Evolutionary conservation across 2,113 vertebrate genomes (phyloP).

Genomic region (Pithys albifrons): DNA sequence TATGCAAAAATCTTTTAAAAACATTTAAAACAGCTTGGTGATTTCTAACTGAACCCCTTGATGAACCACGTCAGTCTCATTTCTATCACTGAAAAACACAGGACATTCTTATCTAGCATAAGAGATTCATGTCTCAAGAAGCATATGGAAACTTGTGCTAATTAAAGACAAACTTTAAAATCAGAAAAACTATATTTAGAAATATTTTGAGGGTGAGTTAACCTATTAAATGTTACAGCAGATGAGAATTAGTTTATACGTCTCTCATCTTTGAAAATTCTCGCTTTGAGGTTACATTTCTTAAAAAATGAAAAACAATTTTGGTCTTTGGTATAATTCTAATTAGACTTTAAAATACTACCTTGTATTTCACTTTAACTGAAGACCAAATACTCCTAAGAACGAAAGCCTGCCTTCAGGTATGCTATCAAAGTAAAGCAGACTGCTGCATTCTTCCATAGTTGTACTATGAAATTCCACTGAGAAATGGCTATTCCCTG

Average conservation of each 20-base stretch:
- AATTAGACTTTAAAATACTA: neutral
- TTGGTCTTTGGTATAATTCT: neutral
- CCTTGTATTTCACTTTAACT: neutral
- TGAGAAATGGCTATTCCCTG: constrained; percentile 4
- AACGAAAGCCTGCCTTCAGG: neutral
- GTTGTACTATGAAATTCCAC: neutral
- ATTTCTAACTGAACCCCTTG: neutral
- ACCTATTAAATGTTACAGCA: neutral
- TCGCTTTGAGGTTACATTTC: neutral
- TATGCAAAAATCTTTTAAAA: neutral
- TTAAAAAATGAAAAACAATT: neutral
- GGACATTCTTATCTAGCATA: neutral
- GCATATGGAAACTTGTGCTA: neutral
- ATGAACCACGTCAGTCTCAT: neutral
- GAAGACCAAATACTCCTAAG: neutral
- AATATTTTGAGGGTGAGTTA: neutral
- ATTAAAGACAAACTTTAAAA: neutral
- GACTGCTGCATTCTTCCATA: neutral
- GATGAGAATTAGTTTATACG: neutral
- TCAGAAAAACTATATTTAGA: neutral
- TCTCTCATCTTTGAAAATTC: neutral
- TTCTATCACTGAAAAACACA: neutral
- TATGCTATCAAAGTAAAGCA: neutral
- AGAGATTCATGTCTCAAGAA: neutral
- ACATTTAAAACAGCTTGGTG: neutral